Percentiles rank a stretch among this genome's conserved stretches.
Evolutionary conservation across 2,113 vertebrate species (phyloP).

Genomic region (Platysternon megacephalum): DNA sequence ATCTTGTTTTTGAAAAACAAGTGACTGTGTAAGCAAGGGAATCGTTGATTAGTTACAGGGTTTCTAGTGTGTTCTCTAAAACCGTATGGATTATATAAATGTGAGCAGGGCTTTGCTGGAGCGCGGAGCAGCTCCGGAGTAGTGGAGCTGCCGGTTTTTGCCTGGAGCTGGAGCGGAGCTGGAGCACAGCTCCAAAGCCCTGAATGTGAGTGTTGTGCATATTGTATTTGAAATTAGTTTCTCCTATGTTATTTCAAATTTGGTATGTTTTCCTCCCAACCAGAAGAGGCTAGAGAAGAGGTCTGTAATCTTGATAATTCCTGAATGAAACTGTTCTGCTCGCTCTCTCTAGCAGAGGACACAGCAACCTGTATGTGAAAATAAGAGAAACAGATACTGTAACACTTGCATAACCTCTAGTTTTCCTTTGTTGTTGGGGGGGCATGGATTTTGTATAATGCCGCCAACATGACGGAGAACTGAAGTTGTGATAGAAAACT

Average conservation of each 20-base stretch:
- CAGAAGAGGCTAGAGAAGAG: neutral
- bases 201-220: neutral
- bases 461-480: neutral
- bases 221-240: neutral
- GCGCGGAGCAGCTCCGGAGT: no score
- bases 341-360: neutral
- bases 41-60: neutral
- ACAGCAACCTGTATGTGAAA: neutral
- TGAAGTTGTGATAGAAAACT: neutral
- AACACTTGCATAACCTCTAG: neutral
- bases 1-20: neutral
- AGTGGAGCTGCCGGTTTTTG: no score
- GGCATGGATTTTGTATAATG: neutral
- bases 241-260: neutral
- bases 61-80: accelerated
- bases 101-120: neutral
- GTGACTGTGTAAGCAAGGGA: neutral
- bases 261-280: accelerated
- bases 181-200: no score
- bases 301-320: accelerated
- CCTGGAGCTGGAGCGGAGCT: no score
- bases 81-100: accelerated
- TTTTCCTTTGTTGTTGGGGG: neutral
- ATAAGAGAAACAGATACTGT: neutral
- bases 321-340: neutral